Evolutionary conservation across 1,140 invertebrate genomes (phyloP).

Genomic region (Trichomalopsis sarcophagae): DNA sequence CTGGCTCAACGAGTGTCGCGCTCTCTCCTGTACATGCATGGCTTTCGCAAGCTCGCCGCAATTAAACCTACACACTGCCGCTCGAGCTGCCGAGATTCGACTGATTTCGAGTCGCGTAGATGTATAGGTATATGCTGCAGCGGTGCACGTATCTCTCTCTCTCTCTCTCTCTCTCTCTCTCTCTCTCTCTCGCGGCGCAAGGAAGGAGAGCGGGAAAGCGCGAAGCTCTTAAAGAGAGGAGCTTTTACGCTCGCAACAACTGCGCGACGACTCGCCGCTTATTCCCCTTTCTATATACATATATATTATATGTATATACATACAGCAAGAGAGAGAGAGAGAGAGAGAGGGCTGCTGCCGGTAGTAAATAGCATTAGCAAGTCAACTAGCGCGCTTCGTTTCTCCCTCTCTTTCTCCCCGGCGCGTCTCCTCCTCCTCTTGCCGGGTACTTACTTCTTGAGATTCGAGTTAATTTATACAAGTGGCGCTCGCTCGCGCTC

Average conservation of each 20-base stretch:
- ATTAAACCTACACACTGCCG: background rate
- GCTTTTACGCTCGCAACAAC: constrained; percentile 35
- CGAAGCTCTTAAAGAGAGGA: constrained; percentile 37
- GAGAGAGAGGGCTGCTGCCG: constrained; percentile 53
- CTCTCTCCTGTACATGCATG: background rate
- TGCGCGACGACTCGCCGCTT: constrained; percentile 20
- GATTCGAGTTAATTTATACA: constrained; percentile 73
- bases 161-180: background rate
- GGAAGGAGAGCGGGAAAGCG: background rate
- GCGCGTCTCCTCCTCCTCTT: background rate
- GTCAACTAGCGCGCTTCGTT: constrained; percentile 69
- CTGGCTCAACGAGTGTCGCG: background rate
- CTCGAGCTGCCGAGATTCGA: background rate
- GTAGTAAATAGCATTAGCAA: constrained; percentile 72
- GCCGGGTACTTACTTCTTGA: constrained; percentile 69
- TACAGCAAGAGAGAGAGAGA: background rate
- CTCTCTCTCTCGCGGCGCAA: background rate
- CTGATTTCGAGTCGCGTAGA: background rate
- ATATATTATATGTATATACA: too few species aligned
- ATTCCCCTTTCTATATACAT: background rate
- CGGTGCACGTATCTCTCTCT: background rate
- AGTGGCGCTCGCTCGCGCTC: constrained; percentile 58
- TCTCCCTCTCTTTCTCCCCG: background rate
- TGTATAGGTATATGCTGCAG: too few species aligned
- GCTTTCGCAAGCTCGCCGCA: background rate